phyloP scores from a whole-genome alignment of 1,140 invertebrate species.

The Magallana angulata region DNA sequence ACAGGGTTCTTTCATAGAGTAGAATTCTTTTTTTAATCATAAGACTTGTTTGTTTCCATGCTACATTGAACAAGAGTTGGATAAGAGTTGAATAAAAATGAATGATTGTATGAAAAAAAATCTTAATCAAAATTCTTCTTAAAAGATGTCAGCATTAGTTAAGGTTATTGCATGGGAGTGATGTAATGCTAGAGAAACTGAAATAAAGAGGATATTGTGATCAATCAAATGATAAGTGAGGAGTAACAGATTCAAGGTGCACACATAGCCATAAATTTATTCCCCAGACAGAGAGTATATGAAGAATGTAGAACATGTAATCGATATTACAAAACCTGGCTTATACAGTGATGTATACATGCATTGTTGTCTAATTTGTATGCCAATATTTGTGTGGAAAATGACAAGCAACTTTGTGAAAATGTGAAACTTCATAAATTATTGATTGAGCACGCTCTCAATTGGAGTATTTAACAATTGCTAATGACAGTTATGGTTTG shows the following conservation, averaged over 20 bases:
- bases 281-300: constrained; percentile 3
- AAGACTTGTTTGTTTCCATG: constrained; percentile 6
- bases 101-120: constrained; percentile 27
- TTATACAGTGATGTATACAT: constrained; percentile 2
- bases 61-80: neutral
- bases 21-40: neutral
- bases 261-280: constrained; percentile 27
- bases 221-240: constrained; percentile 24
- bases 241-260: constrained; percentile 11
- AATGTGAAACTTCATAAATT: constrained; percentile 29
- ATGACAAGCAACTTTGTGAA: constrained; percentile 8
- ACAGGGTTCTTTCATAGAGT: neutral
- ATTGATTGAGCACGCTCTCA: neutral
- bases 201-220: constrained; percentile 22
- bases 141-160: neutral
- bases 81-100: neutral
- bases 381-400: constrained; percentile 23
- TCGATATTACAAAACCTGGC: constrained; percentile 13
- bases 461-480: constrained; percentile 26
- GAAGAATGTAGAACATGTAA: constrained; percentile 23
- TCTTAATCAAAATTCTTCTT: neutral
- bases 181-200: constrained; percentile 18
- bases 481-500: neutral
- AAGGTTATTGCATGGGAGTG: neutral
- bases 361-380: constrained; percentile 29